These are phyloP conservation scores for Pterois miles DNA, from an alignment of 2,797 vertebrate genomes.

Conservation along the genomic window DNA sequence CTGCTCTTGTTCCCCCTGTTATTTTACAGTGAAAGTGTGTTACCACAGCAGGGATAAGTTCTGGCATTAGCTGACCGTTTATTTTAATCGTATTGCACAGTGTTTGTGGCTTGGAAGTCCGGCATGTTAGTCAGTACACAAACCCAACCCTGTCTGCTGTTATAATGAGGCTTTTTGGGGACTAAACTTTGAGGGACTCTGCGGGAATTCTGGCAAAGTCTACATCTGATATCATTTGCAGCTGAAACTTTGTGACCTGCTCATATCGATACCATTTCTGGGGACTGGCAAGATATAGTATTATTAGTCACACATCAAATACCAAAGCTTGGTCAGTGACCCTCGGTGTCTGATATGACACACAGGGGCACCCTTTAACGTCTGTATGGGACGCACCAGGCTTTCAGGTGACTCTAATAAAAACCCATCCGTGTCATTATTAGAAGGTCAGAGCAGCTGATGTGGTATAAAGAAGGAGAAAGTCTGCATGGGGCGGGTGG, in stretches of 20 bases:
- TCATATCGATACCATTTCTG: constrained; percentile 21
- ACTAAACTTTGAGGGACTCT: constrained; percentile 49
- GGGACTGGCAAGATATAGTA: background rate
- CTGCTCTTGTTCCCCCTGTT: constrained; percentile 33
- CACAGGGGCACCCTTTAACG: too few species aligned
- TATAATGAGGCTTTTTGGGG: constrained; percentile 64
- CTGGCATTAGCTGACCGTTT: constrained; percentile 60
- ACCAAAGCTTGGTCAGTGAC: too few species aligned
- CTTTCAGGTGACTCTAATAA: too few species aligned
- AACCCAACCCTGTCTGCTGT: constrained; percentile 33
- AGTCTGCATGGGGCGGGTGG: too few species aligned
- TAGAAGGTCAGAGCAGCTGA: too few species aligned
- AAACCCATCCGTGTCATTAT: too few species aligned
- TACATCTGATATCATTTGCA: constrained; percentile 42
- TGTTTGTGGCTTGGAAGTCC: constrained; percentile 51
- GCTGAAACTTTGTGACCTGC: constrained; percentile 38
- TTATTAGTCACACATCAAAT: background rate
- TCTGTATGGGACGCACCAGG: too few species aligned
- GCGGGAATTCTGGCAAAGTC: constrained; percentile 51
- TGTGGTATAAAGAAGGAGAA: too few species aligned
- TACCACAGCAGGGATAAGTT: constrained; percentile 51
- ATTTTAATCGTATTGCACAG: constrained; percentile 46
- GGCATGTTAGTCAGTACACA: constrained; percentile 45
- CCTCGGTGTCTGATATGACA: too few species aligned
- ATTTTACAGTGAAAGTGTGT: constrained; percentile 44